Percentiles rank a stretch among this genome's conserved stretches.
Evolutionary conservation across 2,888 invertebrate species (phyloP).

Genomic region (Tuta absoluta): DNA sequence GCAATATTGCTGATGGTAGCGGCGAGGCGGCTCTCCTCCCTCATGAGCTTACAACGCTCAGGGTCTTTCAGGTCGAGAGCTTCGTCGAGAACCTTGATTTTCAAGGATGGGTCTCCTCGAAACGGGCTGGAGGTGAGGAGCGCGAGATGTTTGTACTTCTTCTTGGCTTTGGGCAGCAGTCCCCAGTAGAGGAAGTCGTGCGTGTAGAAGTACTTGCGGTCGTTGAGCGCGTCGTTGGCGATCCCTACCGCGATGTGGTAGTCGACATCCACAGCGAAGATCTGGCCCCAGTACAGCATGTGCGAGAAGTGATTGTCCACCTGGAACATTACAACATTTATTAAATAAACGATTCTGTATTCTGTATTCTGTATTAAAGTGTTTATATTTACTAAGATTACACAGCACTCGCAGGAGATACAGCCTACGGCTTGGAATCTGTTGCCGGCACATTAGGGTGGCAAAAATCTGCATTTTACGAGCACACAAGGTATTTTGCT

Average conservation of each 20-base stretch:
- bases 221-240: conserved; percentile 86
- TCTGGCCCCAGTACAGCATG: conserved; percentile 93
- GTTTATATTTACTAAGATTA: too few relatives aligned
- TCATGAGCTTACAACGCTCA: conserved; percentile 79
- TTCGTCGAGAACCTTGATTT: conserved; percentile 73
- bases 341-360: too few relatives aligned
- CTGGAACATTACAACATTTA: conserved; percentile 83
- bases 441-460: too few relatives aligned
- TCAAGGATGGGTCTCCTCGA: conserved; percentile 77
- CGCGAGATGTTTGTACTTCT: conserved; percentile 67
- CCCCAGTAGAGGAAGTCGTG: conserved; percentile 86
- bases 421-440: too few relatives aligned
- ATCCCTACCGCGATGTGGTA: conserved; percentile 93
- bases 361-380: too few relatives aligned
- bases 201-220: conserved; percentile 90
- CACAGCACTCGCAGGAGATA: too few relatives aligned
- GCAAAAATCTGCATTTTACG: too few relatives aligned
- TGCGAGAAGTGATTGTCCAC: conserved; percentile 91
- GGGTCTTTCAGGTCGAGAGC: conserved; percentile 64
- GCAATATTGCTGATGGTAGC: conserved; percentile 86
- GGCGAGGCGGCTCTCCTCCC: conserved; percentile 90
- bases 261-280: conserved; percentile 87
- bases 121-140: conserved; percentile 72
- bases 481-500: too few relatives aligned
- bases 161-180: conserved; percentile 68